Evolutionary conservation across 2,113 vertebrate genomes (phyloP), one percentile per base, ranked within the genome.

Genomic region (Ploceus nigricollis): DNA sequence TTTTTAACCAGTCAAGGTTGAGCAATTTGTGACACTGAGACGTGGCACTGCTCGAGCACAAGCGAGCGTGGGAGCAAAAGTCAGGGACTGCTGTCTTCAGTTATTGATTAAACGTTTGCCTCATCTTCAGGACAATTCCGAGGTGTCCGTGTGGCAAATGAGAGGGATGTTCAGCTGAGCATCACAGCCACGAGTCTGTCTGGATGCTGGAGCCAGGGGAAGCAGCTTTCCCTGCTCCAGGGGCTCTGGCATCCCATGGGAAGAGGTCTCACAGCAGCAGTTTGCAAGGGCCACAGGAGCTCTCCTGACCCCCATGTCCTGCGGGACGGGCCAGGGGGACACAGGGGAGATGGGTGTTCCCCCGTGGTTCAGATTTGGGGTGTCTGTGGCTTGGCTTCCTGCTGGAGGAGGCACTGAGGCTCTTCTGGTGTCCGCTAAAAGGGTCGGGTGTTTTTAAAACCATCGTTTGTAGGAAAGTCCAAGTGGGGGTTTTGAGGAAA

Each of bases 141-240:
- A 71, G 75, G 22, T 1, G 16, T 21, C 2, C 0, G 2, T n/a
- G 58, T 2, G 3, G 48, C 35, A 66, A n/a, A 21, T 22, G 19
- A 53, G 15, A 1, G 14, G 35, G 53, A 31, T 33, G 48, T 53
- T 53, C 60, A 28, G 58, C 60, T 44, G 44, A 37, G 42, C 11
- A 4, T 25, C 3, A 0, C 10, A 25, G 35, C 28, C 56, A 0
- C 1, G 50, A 33, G 30, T 7, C 33, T 4, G 0, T 3, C 23
- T 71, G 87, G 56, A 3, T 31, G 47, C 66, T 50, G 60, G 40
- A 37, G 63, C 9, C 0, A 0, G 15, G 47, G 27, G 13, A 56
- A 73, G 69, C 28, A 64, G 48, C 40, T 61, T 69, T 35, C 19
- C 58, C 31, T 2, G 4, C 47, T 15, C 68, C 27, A 7, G 63